phyloP scores from a whole-genome alignment of 37 sponge, comb jelly and placozoan genomes.

The Halichondria panicea region DNA sequence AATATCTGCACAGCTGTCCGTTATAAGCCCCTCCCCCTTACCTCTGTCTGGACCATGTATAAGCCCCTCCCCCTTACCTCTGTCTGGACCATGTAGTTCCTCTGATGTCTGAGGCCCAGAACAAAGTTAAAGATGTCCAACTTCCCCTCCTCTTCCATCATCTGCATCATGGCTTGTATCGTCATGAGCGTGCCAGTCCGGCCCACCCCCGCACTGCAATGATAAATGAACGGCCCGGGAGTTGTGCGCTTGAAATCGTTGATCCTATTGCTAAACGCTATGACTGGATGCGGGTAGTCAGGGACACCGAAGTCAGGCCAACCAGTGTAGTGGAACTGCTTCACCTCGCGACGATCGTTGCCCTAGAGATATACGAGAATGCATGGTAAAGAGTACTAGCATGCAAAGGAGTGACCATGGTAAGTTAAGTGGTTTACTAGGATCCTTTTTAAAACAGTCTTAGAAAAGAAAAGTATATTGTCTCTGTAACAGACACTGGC shows the following conservation, averaged over 20 bases:
- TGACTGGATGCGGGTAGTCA: constrained; percentile 58
- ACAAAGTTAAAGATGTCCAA: constrained; percentile 77
- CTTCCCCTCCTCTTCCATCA: constrained; percentile 63
- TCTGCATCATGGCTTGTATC: constrained; percentile 62
- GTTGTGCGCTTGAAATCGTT: constrained; percentile 34
- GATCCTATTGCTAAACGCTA: constrained; percentile 56
- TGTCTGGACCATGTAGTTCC: constrained; percentile 89
- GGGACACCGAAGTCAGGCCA: constrained; percentile 93
- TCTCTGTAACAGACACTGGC: background rate
- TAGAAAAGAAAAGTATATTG: no score
- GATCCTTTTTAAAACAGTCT: no score
- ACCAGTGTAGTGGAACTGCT: constrained; percentile 85
- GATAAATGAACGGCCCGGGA: constrained; percentile 67
- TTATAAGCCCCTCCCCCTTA: no score
- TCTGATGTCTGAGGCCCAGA: constrained; percentile 53
- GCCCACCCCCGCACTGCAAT: constrained; percentile 93
- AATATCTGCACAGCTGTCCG: no score
- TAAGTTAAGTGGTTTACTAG: no score
- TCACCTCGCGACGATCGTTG: constrained; percentile 52
- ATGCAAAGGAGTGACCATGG: no score
- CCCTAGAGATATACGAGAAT: constrained; percentile 23
- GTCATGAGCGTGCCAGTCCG: constrained; percentile 77
- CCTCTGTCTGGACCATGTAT: background rate
- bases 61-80: constrained; percentile 47
- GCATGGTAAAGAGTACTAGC: no score